Conservation (phyloP, 2,888 invertebrate species). For the Aromia moschata region DNA sequence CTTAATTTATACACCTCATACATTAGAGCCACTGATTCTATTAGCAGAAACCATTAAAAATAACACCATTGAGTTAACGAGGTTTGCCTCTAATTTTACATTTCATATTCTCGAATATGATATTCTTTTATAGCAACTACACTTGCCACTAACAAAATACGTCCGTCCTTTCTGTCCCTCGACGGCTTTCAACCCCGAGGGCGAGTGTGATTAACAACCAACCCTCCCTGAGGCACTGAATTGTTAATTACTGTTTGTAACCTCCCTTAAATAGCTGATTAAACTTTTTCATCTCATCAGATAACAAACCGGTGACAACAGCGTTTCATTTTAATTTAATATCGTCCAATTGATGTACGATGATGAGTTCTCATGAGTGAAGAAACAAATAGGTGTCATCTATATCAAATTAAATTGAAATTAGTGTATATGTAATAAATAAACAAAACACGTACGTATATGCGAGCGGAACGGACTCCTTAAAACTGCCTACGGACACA, state of each 20-base stretch:
- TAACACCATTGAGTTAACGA: no score
- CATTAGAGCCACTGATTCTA: no score
- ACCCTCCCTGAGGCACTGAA: constrained; percentile 6
- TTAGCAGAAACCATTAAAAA: no score
- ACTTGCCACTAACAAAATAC: neutral
- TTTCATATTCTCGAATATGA: neutral
- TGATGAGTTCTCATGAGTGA: no score
- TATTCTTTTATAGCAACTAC: neutral
- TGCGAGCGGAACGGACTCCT: no score
- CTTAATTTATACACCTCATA: no score
- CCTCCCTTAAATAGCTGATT: constrained; percentile 14
- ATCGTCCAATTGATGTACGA: no score
- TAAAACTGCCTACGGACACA: no score
- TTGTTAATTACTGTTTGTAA: constrained; percentile 16
- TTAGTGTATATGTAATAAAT: no score
- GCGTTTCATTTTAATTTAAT: neutral
- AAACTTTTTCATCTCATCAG: constrained; percentile 2
- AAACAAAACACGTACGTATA: no score
- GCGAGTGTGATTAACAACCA: constrained; percentile 6
- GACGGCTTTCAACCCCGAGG: constrained; percentile 11
- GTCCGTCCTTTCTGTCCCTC: constrained; percentile 3
- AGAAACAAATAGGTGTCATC: neutral
- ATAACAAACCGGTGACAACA: neutral
- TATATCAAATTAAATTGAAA: no score
- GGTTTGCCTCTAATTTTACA: neutral